Base-by-base conservation (phyloP, 23 tunicate species). In the Ciona savignyi region DNA sequence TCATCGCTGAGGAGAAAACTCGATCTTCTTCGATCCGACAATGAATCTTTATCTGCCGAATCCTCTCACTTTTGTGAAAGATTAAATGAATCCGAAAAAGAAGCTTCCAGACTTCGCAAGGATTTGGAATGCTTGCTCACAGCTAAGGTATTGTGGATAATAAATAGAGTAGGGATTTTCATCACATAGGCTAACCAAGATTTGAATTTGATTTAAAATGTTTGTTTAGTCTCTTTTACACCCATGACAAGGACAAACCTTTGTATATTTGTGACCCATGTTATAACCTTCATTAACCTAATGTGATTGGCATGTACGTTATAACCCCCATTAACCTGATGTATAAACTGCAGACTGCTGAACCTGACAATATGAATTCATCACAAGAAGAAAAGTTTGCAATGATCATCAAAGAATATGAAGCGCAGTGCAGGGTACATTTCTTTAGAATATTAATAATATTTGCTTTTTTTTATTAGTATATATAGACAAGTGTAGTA, bases 371-470 rank as follows among this genome's bases (percentile, higher is more conserved):
- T 22, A 63, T 91, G 51, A 91, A 80, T 67, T 34, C 83, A 4
- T 91, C 91, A 15, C 97, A 91, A 61, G 97, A 91, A 48, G 97
- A 91, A 80, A 84, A 76, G 75, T 91, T 91, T 56, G 83, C 91
- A 23, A 29, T 71, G 51, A 91, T 91, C 0, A 85, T 91, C 15
- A 91, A 91, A 65, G 97, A 91, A 29, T 90, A 90, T 63, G 97
- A 90, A 75, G 78, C 85, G 4, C 97, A 90, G 30, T 79, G 85
- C 74, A 35, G 89, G 81, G 97, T 90, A 33, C 32, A 3, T 42
- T 42, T 42, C 56, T 42, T 42, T 42, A 42, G 9, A 42, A 42
- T 15, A 42, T 15, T 9, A 15, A 42, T 42, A 42, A n/a, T n/a
- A n/a, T n/a, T n/a, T n/a, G n/a, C n/a, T n/a, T n/a, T n/a, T n/a